These are phyloP conservation scores for Aptenodytes forsteri DNA, from an alignment of 2,113 vertebrate species.

Conservation along the genomic window DNA sequence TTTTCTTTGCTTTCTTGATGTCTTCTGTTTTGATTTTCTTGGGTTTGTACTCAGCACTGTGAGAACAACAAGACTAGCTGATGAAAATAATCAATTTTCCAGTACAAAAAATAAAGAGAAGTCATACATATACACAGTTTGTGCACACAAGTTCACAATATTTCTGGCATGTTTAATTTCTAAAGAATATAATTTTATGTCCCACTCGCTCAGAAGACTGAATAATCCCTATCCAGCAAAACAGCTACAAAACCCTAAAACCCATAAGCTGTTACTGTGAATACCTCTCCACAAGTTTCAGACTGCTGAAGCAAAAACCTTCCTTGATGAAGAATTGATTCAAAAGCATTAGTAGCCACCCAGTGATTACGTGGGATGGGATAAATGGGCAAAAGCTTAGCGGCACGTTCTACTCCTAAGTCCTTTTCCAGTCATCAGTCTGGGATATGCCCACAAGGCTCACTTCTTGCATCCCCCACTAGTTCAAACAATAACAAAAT, in stretches of 20 bases:
- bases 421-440: neutral
- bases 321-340: neutral
- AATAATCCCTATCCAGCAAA: neutral
- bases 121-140: neutral
- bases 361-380: neutral
- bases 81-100: neutral
- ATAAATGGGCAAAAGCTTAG: neutral
- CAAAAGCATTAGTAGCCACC: neutral
- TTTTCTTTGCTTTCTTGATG: slow-evolving; percentile 91
- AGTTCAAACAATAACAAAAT: neutral
- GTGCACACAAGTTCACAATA: neutral
- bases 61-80: slow-evolving; percentile 30
- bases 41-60: slow-evolving; percentile 88
- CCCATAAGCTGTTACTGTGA: neutral
- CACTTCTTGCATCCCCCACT: neutral
- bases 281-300: neutral
- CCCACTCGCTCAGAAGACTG: neutral
- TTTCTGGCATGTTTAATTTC: neutral
- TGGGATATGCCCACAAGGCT: neutral
- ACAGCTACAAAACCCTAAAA: neutral
- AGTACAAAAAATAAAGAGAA: neutral
- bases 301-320: neutral
- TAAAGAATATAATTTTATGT: neutral
- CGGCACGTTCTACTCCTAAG: neutral
- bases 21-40: slow-evolving; percentile 95